Conservation (phyloP, 1,140 invertebrate genomes). For the Pseudomyrmex pallidus region DNA sequence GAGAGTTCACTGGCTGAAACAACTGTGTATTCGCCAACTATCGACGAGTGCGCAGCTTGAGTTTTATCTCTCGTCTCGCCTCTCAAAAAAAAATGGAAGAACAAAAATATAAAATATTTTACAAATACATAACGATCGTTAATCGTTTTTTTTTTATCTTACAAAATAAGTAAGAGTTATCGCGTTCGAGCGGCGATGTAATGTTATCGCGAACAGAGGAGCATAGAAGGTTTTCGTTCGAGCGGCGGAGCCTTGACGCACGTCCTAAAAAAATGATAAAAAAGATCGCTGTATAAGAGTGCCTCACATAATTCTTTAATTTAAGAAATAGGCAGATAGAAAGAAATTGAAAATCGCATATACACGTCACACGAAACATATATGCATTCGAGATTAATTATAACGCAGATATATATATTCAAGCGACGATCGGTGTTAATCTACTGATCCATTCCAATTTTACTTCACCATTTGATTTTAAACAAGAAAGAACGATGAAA, state of each 20-base stretch:
- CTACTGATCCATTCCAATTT: too few species aligned
- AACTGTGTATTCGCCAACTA: constrained; percentile 4
- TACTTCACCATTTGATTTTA: too few species aligned
- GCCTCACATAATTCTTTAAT: too few species aligned
- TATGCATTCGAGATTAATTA: too few species aligned
- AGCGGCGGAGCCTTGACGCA: constrained; percentile 76
- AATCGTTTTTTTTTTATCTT: background rate
- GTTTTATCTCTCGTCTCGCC: background rate
- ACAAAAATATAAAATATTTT: constrained; percentile 4
- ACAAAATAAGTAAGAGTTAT: constrained; percentile 25
- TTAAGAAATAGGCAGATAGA: too few species aligned
- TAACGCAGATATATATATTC: too few species aligned
- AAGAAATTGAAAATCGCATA: background rate
- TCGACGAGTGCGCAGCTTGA: constrained; percentile 1
- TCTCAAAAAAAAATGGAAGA: constrained; percentile 19
- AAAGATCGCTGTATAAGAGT: background rate
- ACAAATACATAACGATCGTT: constrained; percentile 17
- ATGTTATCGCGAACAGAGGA: constrained; percentile 74
- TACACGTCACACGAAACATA: background rate
- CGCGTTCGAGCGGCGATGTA: background rate
- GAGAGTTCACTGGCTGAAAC: background rate
- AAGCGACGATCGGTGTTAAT: too few species aligned
- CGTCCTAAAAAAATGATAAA: constrained; percentile 76
- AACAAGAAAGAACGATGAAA: background rate
- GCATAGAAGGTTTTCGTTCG: constrained; percentile 79